These are phyloP conservation scores for Spatulosminthurus flaviceps DNA, from an alignment of 2,888 invertebrate genomes.

Conservation along the genomic window DNA sequence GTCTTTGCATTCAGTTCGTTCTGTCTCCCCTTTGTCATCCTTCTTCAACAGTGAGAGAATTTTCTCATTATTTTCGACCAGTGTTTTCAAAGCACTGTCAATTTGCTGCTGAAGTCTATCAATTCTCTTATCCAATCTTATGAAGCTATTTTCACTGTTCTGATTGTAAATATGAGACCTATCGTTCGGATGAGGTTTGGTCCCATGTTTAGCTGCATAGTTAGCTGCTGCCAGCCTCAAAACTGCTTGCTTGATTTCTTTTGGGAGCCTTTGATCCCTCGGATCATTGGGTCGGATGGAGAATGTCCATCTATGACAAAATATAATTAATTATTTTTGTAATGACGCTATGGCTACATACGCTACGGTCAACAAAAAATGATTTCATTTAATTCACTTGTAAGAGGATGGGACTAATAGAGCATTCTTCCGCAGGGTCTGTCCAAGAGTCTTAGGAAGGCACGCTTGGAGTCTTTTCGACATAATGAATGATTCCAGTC, in stretches of 20 bases:
- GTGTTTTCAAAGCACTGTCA: slow-evolving; percentile 39
- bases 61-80: slow-evolving; percentile 32
- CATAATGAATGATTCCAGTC: slow-evolving; percentile 84
- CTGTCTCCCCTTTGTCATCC: not conserved
- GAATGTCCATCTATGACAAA: slow-evolving; percentile 75
- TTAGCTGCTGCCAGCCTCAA: slow-evolving; percentile 72
- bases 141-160: slow-evolving; percentile 42
- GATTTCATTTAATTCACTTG: slow-evolving; percentile 50
- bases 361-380: not conserved
- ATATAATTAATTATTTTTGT: not conserved
- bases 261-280: slow-evolving; percentile 78
- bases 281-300: slow-evolving; percentile 85
- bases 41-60: slow-evolving; percentile 2
- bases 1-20: not conserved
- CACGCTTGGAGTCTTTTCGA: slow-evolving; percentile 75
- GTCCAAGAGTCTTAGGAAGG: slow-evolving; percentile 72
- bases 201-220: slow-evolving; percentile 51
- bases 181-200: slow-evolving; percentile 22
- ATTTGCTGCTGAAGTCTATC: slow-evolving; percentile 57
- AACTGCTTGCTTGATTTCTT: slow-evolving; percentile 77
- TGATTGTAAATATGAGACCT: slow-evolving; percentile 8
- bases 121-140: slow-evolving; percentile 55
- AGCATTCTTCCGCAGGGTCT: slow-evolving; percentile 77
- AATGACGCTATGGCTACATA: not conserved
- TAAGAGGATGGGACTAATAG: slow-evolving; percentile 75